Evolutionary conservation across 1,140 invertebrate genomes (phyloP).

Genomic region (Bombus waltoni): DNA sequence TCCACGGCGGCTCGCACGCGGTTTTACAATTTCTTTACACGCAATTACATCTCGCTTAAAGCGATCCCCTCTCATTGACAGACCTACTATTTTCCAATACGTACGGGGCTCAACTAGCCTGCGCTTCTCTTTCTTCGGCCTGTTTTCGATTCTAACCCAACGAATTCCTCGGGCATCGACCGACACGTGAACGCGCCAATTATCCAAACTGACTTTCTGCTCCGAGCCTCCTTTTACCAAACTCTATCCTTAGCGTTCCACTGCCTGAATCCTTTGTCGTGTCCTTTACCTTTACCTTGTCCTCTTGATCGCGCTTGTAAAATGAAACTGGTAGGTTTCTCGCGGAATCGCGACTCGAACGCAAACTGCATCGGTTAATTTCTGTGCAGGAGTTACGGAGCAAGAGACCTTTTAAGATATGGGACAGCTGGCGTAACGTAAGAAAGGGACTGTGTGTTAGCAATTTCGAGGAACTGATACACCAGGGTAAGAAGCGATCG

Average conservation of each 20-base stretch:
- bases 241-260: too few relatives aligned
- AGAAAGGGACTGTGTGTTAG: slow-evolving; percentile 96
- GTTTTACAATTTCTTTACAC: slow-evolving; percentile 56
- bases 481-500: slow-evolving; percentile 86
- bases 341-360: neutral
- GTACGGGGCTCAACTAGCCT: too few relatives aligned
- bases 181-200: neutral
- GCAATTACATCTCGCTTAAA: slow-evolving; percentile 55
- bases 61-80: neutral
- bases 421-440: slow-evolving; percentile 96
- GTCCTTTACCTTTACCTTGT: neutral
- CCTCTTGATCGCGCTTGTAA: neutral
- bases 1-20: slow-evolving; percentile 33
- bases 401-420: slow-evolving; percentile 98
- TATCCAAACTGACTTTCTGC: neutral
- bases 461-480: slow-evolving; percentile 95
- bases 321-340: neutral
- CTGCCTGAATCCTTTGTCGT: too few relatives aligned
- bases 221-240: too few relatives aligned
- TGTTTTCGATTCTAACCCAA: neutral
- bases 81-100: neutral
- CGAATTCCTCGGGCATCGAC: neutral
- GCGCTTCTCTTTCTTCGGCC: too few relatives aligned
- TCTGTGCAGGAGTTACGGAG: slow-evolving; percentile 92
- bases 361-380: slow-evolving; percentile 28